phyloP scores from a whole-genome alignment of 2,797 vertebrate genomes.

The Podarcis lilfordi region DNA sequence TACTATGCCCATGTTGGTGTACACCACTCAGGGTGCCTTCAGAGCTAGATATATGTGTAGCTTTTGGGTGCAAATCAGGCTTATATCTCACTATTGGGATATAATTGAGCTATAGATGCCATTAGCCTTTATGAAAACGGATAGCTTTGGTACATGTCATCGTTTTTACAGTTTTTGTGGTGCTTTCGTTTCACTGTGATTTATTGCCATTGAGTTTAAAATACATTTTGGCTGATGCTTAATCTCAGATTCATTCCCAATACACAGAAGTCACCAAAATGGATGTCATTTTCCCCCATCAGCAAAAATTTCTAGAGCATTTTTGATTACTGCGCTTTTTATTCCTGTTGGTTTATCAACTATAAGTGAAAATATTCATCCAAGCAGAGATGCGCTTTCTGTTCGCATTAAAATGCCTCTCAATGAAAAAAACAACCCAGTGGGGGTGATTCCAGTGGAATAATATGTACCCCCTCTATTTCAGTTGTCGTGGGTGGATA shows the following conservation, averaged over 20 bases:
- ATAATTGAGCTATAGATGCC: background rate
- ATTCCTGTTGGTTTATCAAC: constrained; percentile 50
- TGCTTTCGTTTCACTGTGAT: background rate
- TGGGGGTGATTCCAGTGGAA: constrained; percentile 61
- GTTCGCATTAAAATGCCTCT: constrained; percentile 66
- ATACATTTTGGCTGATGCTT: background rate
- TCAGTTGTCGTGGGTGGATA: constrained; percentile 70
- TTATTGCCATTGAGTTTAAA: constrained; percentile 4
- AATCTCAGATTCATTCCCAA: background rate
- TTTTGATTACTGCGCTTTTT: constrained; percentile 43
- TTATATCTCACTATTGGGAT: background rate
- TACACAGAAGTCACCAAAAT: background rate
- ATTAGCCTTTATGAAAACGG: background rate
- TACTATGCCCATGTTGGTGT: background rate
- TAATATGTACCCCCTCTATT: constrained; percentile 70
- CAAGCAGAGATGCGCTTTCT: constrained; percentile 59
- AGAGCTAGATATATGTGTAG: background rate
- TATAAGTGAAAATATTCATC: constrained; percentile 58
- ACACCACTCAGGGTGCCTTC: background rate
- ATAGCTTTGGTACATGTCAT: background rate
- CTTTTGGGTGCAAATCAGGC: background rate
- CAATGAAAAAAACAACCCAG: constrained; percentile 48
- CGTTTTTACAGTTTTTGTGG: background rate
- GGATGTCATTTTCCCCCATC: constrained; percentile 1
- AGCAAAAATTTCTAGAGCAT: constrained; percentile 32